These are phyloP conservation scores for Chaenodraco wilsoni DNA, from an alignment of 2,797 vertebrate genomes.

Conservation along the genomic window DNA sequence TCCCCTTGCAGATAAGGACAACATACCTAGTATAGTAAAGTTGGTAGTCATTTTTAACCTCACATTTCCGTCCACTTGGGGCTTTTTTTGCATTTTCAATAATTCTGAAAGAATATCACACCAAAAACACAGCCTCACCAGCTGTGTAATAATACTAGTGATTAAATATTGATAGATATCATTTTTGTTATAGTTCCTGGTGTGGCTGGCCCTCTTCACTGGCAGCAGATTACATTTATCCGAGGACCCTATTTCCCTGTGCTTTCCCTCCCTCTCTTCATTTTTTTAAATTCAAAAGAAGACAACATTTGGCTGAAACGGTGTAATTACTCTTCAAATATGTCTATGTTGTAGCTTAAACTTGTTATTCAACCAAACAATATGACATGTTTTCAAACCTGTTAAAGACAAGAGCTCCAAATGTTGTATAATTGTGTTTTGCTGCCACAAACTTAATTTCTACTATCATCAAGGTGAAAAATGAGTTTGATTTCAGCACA, in stretches of 20 bases:
- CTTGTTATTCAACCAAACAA: slow-evolving; percentile 16
- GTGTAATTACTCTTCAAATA: slow-evolving; percentile 32
- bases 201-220: not conserved
- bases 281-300: too few species aligned
- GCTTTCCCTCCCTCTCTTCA: not conserved
- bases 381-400: slow-evolving; percentile 29
- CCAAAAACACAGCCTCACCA: not conserved
- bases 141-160: not conserved
- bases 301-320: slow-evolving; percentile 2
- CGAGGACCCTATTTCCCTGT: slow-evolving; percentile 7
- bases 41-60: not conserved
- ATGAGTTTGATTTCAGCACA: not conserved
- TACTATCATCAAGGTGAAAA: not conserved
- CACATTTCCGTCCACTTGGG: not conserved
- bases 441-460: not conserved
- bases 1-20: not conserved
- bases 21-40: not conserved
- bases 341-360: slow-evolving; percentile 5
- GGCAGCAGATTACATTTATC: slow-evolving; percentile 31
- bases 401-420: not conserved
- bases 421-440: not conserved
- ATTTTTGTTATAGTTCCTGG: too few species aligned
- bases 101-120: too few species aligned
- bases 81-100: not conserved
- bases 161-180: too few species aligned